Percentiles rank a stretch among this genome's conserved stretches.
phyloP scores from a whole-genome alignment of 2,113 vertebrate species.

The Neomonachus schauinslandi region DNA sequence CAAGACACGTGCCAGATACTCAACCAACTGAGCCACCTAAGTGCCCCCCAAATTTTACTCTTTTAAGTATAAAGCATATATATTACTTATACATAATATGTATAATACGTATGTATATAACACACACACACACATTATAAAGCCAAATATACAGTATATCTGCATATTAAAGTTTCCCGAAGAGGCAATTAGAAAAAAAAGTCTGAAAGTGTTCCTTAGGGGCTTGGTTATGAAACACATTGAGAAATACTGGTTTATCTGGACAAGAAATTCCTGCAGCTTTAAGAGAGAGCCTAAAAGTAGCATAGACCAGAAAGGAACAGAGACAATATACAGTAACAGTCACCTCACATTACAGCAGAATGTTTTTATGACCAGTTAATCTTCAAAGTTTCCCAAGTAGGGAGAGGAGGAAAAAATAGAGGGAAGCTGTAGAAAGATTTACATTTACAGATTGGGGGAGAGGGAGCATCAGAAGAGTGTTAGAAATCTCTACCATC shows the following conservation, averaged over 20 bases:
- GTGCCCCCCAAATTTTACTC: neutral
- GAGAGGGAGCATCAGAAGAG: neutral
- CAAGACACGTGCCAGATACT: neutral
- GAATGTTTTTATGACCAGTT: neutral
- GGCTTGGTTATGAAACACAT: neutral
- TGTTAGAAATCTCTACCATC: neutral
- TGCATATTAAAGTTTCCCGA: neutral
- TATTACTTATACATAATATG: neutral
- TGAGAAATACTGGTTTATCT: neutral
- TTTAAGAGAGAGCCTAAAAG: neutral
- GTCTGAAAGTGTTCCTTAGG: neutral
- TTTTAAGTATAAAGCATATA: neutral
- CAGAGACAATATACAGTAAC: no score
- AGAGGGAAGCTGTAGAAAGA: neutral
- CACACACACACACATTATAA: neutral
- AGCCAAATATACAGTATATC: neutral
- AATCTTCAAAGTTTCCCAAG: neutral
- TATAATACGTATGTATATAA: neutral
- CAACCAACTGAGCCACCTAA: neutral
- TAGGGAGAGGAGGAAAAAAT: neutral
- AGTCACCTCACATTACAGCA: neutral
- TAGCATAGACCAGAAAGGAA: no score
- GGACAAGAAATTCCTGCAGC: neutral
- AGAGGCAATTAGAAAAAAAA: neutral
- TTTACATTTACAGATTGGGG: neutral